phyloP scores from a whole-genome alignment of 2,888 invertebrate genomes.

The Mimachlamys varia region DNA sequence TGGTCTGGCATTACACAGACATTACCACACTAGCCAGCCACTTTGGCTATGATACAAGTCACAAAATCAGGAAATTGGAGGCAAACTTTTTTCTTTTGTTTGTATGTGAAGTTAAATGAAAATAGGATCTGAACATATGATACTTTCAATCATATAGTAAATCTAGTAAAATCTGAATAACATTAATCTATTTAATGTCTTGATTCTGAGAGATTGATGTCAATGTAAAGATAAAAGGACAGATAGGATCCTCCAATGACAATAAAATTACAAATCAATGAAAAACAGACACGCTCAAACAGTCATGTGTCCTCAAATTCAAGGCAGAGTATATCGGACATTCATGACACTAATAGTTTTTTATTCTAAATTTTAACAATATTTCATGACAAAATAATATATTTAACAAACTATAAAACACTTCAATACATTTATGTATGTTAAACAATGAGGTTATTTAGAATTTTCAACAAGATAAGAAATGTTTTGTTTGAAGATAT shows the following conservation, averaged over 20 bases:
- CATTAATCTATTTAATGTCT: slow-evolving; percentile 9
- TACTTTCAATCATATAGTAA: neutral
- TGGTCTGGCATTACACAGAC: neutral
- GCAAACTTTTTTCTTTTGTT: slow-evolving; percentile 4
- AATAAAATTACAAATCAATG: slow-evolving; percentile 32
- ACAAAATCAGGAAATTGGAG: slow-evolving; percentile 1
- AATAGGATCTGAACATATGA: neutral
- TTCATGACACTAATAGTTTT: neutral
- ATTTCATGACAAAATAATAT: neutral
- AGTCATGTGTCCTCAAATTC: neutral
- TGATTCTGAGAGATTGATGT: neutral
- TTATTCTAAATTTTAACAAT: neutral
- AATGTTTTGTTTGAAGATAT: too few species aligned
- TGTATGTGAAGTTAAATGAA: neutral
- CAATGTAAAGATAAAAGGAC: neutral
- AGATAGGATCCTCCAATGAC: neutral
- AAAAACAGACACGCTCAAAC: neutral
- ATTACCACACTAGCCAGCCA: slow-evolving; percentile 1
- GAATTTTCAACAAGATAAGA: too few species aligned
- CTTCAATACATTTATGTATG: too few species aligned
- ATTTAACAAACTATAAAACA: too few species aligned
- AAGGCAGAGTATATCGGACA: neutral
- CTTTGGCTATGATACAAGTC: neutral
- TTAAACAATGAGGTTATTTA: too few species aligned
- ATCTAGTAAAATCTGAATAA: neutral